A percentile compares a stretch with the other conserved stretches of the same genome.
phyloP scores from a whole-genome alignment of 1,140 invertebrate genomes.

The Chironomus striatipennis region DNA sequence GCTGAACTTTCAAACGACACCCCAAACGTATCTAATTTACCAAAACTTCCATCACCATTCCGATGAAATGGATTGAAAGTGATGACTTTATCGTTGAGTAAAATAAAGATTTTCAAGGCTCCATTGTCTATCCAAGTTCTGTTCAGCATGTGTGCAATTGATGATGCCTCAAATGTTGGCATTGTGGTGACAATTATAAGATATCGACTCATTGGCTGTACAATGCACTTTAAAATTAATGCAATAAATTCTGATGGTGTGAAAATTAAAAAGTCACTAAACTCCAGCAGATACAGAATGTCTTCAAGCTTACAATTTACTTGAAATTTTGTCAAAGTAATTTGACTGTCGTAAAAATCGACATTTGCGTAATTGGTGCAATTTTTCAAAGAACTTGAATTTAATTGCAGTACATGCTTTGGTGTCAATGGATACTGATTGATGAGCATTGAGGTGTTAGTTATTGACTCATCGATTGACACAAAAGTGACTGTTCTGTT shows the following conservation, averaged over 20 bases:
- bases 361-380: background rate
- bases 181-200: background rate
- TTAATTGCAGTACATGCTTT: no score
- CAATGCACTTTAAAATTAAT: background rate
- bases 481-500: background rate
- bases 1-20: background rate
- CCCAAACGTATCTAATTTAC: background rate
- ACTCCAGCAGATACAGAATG: background rate
- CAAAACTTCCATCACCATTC: background rate
- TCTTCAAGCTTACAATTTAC: background rate
- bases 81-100: background rate
- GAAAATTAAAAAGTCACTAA: conserved; percentile 4
- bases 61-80: conserved; percentile 4
- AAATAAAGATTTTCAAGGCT: background rate
- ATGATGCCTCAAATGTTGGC: background rate
- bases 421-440: no score
- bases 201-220: background rate
- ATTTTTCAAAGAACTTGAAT: background rate
- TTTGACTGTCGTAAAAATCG: background rate
- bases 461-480: background rate
- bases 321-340: background rate
- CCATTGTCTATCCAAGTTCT: background rate
- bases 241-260: background rate
- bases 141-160: background rate
- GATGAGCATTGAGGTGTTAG: background rate